Evolutionary conservation across 2,888 invertebrate species (phyloP), one percentile per base, ranked within the genome.

Genomic region (Ophion ellenae): DNA sequence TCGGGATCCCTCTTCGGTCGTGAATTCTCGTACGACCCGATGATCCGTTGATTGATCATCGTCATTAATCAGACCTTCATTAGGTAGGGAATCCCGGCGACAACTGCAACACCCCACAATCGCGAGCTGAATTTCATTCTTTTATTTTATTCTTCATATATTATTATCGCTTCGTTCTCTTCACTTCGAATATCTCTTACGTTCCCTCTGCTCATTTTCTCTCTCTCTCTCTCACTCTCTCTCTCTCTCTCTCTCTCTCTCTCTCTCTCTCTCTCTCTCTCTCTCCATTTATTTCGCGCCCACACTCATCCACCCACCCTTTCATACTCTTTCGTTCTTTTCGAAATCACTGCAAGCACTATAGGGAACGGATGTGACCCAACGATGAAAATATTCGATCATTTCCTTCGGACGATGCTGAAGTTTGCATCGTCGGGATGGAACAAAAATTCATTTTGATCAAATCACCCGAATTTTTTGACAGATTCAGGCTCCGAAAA

Each of bases 41-140:
- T 66, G 76, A 70, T 82, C 79, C 86, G 80, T 74, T 86, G 83
- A 73, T 86, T 45, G 63, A 74, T 77, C 63, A 80, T 83, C 87
- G 71, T 67, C 83, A 64, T 77, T 77, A 81, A 47, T 90, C 93
- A 94, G 89, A 94, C 90, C 92, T 93, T 94, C 92, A 94, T 93
- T 90, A 94, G 91, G 90, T 93, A 93, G 74, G 94, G 93, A 83
- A 94, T 90, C 86, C 94, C 93, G 89, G 93, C 93, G 88, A 93
- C 92, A 92, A 94, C 94, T 94, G 93, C 89, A 94, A 94, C 92
- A 93, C 89, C 90, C 90, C 88, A 89, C 74, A 84, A 85, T 87
- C 85, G 83, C 77, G 76, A 47, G 59, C 69, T 81, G 32, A 70
- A 20, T 75, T 63, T 70, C 20, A 53, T 28, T 5, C 11, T 45